phyloP scores from a whole-genome alignment of 2,888 invertebrate genomes.

The Nomada ferruginata region DNA sequence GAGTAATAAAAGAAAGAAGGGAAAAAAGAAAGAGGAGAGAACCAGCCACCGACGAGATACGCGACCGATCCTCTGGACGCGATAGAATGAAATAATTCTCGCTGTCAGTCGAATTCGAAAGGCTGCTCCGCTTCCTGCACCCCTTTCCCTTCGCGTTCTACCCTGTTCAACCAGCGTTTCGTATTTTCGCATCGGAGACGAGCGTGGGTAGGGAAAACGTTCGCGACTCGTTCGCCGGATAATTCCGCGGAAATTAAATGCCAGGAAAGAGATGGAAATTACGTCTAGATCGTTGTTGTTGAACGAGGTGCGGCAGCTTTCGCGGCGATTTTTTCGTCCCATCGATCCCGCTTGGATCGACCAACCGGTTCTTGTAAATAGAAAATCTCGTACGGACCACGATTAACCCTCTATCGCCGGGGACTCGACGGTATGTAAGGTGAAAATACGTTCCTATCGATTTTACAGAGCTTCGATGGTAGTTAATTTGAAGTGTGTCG shows the following conservation, averaged over 20 bases:
- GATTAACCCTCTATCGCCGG: slow-evolving; percentile 3
- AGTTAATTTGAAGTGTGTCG: not conserved
- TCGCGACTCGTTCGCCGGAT: slow-evolving; percentile 53
- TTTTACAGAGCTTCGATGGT: not conserved
- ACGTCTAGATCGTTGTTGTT: slow-evolving; percentile 51
- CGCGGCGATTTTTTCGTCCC: slow-evolving; percentile 15
- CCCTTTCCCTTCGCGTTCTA: not conserved
- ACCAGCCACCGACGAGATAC: slow-evolving; percentile 38
- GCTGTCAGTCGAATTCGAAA: slow-evolving; percentile 44
- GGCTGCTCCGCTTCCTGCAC: not conserved
- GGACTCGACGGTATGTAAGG: not conserved
- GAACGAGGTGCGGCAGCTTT: slow-evolving; percentile 22
- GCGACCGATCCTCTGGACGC: slow-evolving; percentile 48
- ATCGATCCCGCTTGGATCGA: not conserved
- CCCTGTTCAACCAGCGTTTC: slow-evolving; percentile 40
- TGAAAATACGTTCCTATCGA: not conserved
- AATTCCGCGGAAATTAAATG: slow-evolving; percentile 60
- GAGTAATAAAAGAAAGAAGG: not conserved
- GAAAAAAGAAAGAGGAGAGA: not conserved
- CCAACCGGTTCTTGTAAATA: slow-evolving; percentile 1
- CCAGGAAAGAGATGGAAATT: slow-evolving; percentile 55
- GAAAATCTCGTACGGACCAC: not conserved
- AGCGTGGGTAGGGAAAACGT: not conserved
- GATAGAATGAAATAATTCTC: slow-evolving; percentile 62
- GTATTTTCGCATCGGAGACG: slow-evolving; percentile 37